These are phyloP conservation scores for Troides oblongomaculatus DNA, from an alignment of 2,888 invertebrate species.

Conservation along the genomic window DNA sequence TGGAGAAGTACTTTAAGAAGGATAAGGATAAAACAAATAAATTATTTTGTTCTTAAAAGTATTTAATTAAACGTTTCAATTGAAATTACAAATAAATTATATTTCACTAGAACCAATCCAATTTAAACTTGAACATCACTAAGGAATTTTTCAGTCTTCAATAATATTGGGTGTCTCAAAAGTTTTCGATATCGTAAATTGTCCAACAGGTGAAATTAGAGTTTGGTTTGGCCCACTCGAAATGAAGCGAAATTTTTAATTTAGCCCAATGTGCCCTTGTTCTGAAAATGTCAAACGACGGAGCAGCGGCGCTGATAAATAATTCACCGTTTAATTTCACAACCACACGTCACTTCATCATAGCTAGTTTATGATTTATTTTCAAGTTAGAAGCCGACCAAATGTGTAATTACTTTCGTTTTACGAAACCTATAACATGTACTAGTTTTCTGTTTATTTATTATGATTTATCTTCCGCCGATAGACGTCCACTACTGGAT, in stretches of 20 bases:
- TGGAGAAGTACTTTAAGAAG: too few species aligned
- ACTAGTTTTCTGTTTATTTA: not conserved
- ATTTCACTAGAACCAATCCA: not conserved
- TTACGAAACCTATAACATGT: not conserved
- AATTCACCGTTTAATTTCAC: conserved; percentile 27
- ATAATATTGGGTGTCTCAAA: conserved; percentile 5
- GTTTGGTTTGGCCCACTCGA: conserved; percentile 15
- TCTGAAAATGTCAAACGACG: conserved; percentile 17
- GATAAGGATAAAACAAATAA: not conserved
- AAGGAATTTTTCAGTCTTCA: conserved; percentile 7
- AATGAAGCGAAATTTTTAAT: conserved; percentile 24
- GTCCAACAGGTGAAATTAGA: conserved; percentile 17
- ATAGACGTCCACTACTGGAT: too few species aligned
- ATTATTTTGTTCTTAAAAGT: not conserved
- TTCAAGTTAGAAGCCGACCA: conserved; percentile 16
- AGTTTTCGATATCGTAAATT: conserved; percentile 9
- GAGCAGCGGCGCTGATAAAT: conserved; percentile 14
- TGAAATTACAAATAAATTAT: not conserved
- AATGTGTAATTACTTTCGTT: conserved; percentile 21
- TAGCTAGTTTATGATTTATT: conserved; percentile 26
- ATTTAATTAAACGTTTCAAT: not conserved
- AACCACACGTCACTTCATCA: conserved; percentile 15
- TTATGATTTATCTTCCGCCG: too few species aligned
- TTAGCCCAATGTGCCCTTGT: conserved; percentile 22
- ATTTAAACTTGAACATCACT: not conserved